Base-by-base conservation (phyloP, 2,888 invertebrate species). In the Ophion obscuratus region DNA sequence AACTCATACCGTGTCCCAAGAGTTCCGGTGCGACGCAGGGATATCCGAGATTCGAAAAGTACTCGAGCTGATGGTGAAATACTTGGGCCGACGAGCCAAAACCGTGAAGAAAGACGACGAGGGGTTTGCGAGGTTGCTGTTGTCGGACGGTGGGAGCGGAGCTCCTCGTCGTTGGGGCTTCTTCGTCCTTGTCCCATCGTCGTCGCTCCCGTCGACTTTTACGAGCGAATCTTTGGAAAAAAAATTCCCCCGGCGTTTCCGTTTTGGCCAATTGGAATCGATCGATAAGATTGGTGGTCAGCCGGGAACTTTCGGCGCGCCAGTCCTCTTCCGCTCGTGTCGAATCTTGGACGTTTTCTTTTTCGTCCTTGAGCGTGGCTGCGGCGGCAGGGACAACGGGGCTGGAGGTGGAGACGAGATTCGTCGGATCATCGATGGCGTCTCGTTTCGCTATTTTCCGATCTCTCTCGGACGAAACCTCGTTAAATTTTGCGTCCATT, bases 1-100 rank as follows among this genome's bases (percentile, higher is more conserved):
- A 95, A 90, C 96, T 96, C 90, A 95, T 95, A 0, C 97, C 97
- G 91, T 97, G 97, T 0, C 97, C 96, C 59, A 97, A 93, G 92
- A 96, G 94, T 91, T 97, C 96, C 17, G 96, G 96, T 0, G 96
- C 96, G 14, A 96, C 94, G 80, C 96, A 95, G 90, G 96, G 96
- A 92, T 95, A 96, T 0, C 96, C 96, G 87, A 94, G 94, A 70
- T 92, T 92, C 5, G 95, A 94, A 90, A 96, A 95, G 91, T 95
- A 96, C 62, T 95, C 94, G 57, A 96, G 94, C 91, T 96, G 95
- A 81, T 95, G 93, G 88, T 95, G 95, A 95, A 96, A 97, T 47
- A 96, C 94, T 88, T 96, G 96, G 59, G 96, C 95, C 9, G 96
- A 96, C 6, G 96, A 96, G 5, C 96, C 96, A 85, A 96, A 96